These are phyloP conservation scores for Drosophila barbarae DNA, from an alignment of 2,888 invertebrate genomes.

Conservation along the genomic window DNA sequence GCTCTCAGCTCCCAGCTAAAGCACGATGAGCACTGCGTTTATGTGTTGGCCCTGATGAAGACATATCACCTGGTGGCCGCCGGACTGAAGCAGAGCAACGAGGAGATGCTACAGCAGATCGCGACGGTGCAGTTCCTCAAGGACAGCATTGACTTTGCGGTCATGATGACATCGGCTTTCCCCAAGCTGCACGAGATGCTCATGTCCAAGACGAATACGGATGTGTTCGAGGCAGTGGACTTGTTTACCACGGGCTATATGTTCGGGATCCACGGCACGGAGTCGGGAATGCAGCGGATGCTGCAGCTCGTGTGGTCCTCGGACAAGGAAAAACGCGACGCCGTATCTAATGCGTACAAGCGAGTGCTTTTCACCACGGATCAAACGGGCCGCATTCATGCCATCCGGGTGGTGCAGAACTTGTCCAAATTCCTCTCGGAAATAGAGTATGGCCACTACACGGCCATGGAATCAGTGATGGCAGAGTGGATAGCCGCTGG, in stretches of 20 bases:
- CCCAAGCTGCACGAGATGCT: constrained; percentile 87
- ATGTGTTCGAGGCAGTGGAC: constrained; percentile 93
- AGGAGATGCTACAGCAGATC: constrained; percentile 83
- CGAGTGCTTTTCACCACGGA: constrained; percentile 79
- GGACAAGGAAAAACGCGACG: constrained; percentile 87
- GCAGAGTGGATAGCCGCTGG: constrained; percentile 83
- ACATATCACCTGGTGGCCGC: constrained; percentile 77
- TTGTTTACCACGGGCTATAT: constrained; percentile 91
- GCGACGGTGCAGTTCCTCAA: constrained; percentile 86
- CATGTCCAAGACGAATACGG: constrained; percentile 86
- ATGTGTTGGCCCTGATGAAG: constrained; percentile 75
- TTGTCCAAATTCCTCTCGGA: constrained; percentile 82
- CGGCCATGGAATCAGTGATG: constrained; percentile 83
- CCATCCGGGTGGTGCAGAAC: constrained; percentile 82
- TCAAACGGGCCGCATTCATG: constrained; percentile 80
- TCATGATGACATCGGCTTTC: constrained; percentile 78
- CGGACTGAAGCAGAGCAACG: constrained; percentile 77
- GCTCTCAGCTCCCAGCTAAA: constrained; percentile 59
- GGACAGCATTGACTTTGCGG: constrained; percentile 82
- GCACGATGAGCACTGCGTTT: constrained; percentile 76
- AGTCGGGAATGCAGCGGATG: constrained; percentile 87
- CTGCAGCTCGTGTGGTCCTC: constrained; percentile 88
- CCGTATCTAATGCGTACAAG: constrained; percentile 88
- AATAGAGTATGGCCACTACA: constrained; percentile 82
- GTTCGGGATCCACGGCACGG: constrained; percentile 88